phyloP scores from a whole-genome alignment of 1,140 invertebrate species.

The Caerostris darwini region DNA sequence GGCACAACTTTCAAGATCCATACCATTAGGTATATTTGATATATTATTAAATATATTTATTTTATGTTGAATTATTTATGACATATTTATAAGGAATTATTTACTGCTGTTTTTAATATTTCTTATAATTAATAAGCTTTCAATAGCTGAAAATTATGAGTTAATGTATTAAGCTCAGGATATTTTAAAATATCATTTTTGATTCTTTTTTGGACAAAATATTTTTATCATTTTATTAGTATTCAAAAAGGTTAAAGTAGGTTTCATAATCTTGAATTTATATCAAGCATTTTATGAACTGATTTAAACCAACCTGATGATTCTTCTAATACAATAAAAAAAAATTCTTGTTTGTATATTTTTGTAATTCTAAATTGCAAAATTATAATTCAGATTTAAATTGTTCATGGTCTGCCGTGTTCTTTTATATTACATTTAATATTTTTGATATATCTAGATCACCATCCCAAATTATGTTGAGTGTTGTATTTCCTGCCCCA shows the following conservation, averaged over 20 bases:
- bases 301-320: too few relatives aligned
- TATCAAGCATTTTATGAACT: too few relatives aligned
- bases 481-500: conserved; percentile 87
- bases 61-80: neutral
- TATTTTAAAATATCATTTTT: neutral
- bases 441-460: conserved; percentile 78
- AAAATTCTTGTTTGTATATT: too few relatives aligned
- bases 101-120: neutral
- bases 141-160: too few relatives aligned
- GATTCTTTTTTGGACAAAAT: neutral
- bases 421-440: neutral
- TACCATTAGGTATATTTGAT: conserved; percentile 83
- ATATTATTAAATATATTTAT: neutral
- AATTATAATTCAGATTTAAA: neutral
- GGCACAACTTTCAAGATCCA: conserved; percentile 90
- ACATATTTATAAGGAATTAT: neutral
- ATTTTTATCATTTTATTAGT: neutral
- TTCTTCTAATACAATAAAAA: too few relatives aligned
- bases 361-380: neutral
- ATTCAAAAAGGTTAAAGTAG: too few relatives aligned
- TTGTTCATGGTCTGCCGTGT: neutral
- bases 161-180: too few relatives aligned
- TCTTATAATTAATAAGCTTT: neutral
- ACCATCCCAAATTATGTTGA: conserved; percentile 88
- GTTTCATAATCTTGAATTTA: too few relatives aligned